Evolutionary conservation across 2,888 invertebrate genomes (phyloP).

Genomic region (Gisinianus flammeolus): DNA sequence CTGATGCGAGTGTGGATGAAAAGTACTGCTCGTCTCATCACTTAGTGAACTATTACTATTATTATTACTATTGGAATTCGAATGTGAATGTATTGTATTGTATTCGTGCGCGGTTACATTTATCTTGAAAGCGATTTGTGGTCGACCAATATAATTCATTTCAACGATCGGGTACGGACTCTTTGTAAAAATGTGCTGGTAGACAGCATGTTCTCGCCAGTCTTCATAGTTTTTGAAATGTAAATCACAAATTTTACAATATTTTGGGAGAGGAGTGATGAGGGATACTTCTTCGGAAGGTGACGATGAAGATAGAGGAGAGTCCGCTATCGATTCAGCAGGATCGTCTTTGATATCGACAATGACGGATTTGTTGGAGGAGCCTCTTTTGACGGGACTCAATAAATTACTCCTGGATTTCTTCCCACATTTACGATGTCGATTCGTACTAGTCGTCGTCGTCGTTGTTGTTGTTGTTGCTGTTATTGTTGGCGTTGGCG

Average conservation of each 20-base stretch:
- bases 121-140: constrained; percentile 13
- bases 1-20: no score
- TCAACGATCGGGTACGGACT: constrained; percentile 53
- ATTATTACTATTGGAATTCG: neutral
- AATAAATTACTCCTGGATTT: no score
- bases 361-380: no score
- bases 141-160: constrained; percentile 49
- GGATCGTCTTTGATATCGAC: no score
- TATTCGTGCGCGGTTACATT: neutral
- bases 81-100: neutral
- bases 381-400: no score
- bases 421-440: no score
- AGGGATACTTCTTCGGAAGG: neutral
- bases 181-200: constrained; percentile 44
- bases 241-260: constrained; percentile 36
- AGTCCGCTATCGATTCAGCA: no score
- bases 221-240: constrained; percentile 39
- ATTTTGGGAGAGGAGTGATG: neutral
- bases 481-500: neutral
- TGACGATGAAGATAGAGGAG: neutral
- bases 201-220: constrained; percentile 48
- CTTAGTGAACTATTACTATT: constrained; percentile 3
- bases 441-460: neutral
- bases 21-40: neutral
- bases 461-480: neutral